Evolutionary conservation across 2,113 vertebrate genomes (phyloP).

Genomic region (Herpetotheres cachinnans): DNA sequence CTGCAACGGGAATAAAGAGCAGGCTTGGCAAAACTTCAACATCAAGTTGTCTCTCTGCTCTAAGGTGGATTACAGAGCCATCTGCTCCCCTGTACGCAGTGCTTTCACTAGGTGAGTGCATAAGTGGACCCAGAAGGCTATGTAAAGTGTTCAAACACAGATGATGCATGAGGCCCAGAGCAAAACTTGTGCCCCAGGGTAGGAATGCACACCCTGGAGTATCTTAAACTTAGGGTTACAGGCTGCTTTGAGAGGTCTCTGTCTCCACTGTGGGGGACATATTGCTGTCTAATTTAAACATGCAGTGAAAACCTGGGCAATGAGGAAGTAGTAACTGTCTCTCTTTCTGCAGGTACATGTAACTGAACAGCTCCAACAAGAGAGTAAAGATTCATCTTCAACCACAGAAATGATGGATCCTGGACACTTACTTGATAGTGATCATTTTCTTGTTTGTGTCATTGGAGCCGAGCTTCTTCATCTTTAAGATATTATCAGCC

Average conservation of each 20-base stretch:
- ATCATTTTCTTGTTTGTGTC: constrained; percentile 90
- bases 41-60: neutral
- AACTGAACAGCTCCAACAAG: neutral
- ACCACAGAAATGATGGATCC: neutral
- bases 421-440: constrained; percentile 83
- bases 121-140: neutral
- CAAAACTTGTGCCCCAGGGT: neutral
- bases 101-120: neutral
- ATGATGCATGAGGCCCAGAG: neutral
- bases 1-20: neutral
- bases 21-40: neutral
- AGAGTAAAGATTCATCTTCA: neutral
- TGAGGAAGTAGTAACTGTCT: neutral
- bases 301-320: neutral
- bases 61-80: neutral
- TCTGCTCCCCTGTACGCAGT: neutral
- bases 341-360: neutral
- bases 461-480: constrained; percentile 79
- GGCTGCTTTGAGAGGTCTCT: neutral
- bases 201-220: neutral
- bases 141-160: neutral
- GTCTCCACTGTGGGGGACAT: neutral
- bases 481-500: constrained; percentile 81
- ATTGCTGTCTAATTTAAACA: neutral
- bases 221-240: neutral